Evolutionary conservation across 1,140 invertebrate genomes (phyloP).

Genomic region (Cydia fagiglandana): DNA sequence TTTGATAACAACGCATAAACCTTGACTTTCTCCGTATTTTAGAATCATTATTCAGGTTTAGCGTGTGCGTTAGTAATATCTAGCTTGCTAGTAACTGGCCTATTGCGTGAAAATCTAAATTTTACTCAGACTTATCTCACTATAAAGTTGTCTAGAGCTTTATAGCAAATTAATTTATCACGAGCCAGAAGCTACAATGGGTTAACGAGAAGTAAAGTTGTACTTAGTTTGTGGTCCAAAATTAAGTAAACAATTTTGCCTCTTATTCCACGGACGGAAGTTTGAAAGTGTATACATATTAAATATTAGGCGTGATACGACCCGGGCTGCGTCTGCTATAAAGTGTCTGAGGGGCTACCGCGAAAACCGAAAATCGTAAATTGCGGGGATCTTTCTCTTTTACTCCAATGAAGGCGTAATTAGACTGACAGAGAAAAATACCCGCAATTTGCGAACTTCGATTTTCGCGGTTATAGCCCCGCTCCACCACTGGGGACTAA

Average conservation of each 20-base stretch:
- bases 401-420: too few species aligned
- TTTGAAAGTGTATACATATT: neutral
- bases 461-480: too few species aligned
- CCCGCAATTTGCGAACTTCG: too few species aligned
- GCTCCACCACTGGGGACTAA: neutral
- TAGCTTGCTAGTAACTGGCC: neutral
- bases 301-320: neutral
- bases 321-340: neutral
- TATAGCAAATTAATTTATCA: conserved; percentile 13
- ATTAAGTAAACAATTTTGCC: neutral
- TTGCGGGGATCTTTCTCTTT: too few species aligned
- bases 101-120: conserved; percentile 12
- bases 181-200: conserved; percentile 6
- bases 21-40: neutral
- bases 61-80: conserved; percentile 13
- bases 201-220: conserved; percentile 22
- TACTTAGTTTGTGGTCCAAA: neutral
- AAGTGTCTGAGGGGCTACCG: too few species aligned
- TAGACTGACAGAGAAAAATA: too few species aligned
- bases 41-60: neutral
- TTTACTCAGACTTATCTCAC: conserved; percentile 15
- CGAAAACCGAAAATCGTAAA: too few species aligned
- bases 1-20: neutral
- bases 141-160: neutral
- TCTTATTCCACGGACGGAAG: neutral